Evolutionary conservation across 2,888 invertebrate species (phyloP).

Genomic region (Dryobota labecula): DNA sequence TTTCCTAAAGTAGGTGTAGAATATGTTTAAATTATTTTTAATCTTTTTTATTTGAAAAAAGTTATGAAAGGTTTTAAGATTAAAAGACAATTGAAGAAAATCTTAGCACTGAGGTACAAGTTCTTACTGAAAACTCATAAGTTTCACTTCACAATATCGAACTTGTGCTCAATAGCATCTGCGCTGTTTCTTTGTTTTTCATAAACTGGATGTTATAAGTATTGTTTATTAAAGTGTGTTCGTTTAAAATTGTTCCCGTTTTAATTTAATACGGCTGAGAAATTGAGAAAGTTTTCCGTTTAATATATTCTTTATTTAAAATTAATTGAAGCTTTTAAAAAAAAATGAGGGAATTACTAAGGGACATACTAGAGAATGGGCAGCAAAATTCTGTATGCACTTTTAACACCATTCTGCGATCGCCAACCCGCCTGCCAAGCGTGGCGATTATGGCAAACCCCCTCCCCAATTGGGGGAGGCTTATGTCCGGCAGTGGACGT

Average conservation of each 20-base stretch:
- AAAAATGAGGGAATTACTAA: too few species aligned
- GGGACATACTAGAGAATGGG: too few species aligned
- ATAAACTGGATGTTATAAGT: constrained; percentile 51
- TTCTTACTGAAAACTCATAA: constrained; percentile 67
- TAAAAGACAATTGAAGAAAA: constrained; percentile 27
- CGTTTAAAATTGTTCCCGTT: constrained; percentile 31
- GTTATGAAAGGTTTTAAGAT: not conserved
- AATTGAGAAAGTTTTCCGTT: constrained; percentile 7
- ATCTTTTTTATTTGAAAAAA: not conserved
- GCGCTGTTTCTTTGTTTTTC: constrained; percentile 65
- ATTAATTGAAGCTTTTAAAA: too few species aligned
- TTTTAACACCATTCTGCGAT: too few species aligned
- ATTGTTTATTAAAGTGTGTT: constrained; percentile 23
- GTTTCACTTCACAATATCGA: constrained; percentile 66
- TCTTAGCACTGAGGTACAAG: constrained; percentile 17
- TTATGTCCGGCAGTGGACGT: too few species aligned
- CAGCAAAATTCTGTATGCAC: too few species aligned
- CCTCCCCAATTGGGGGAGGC: too few species aligned
- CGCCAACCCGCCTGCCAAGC: too few species aligned
- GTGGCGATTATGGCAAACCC: too few species aligned
- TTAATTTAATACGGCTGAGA: constrained; percentile 24
- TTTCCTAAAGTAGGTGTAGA: not conserved
- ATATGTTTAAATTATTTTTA: not conserved
- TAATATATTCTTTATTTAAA: not conserved
- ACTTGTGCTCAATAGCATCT: constrained; percentile 72